Evolutionary conservation across 2,113 vertebrate species (phyloP), one percentile per base, ranked within the genome.

Genomic region (Chrysemys picta): DNA sequence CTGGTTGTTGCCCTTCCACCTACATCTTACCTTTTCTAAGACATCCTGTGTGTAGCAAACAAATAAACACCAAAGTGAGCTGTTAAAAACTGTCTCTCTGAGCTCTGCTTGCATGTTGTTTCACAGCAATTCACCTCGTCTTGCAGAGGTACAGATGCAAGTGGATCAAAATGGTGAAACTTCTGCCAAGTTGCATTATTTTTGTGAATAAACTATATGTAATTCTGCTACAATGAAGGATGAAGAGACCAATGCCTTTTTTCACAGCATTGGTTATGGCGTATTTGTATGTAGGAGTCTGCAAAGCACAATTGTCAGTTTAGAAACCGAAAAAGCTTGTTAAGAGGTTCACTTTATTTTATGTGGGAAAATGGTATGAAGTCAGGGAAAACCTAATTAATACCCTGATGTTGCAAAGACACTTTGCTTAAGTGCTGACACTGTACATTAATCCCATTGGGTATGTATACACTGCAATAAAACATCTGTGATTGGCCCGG

Each of bases 111-210:
- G 76, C 91, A 92, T 42, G 81, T 94, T 95, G 94, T 93, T 88
- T 52, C 94, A 45, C 17, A 25, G 95, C 87, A 95, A 59, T 88
- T 91, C 1, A 10, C 92, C 87, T 1, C 69, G 8, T 93, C 94
- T 56, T 89, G 88, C 90, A 91, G 93, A 69, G 50, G 6, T 79
- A 49, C 53, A 89, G 94, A 78, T 1, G 83, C 90, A 93, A 95
- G 88, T 89, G 75, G 91, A 94, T 96, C 85, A 93, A 92, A 85
- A 91, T 86, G n/a, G 96, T 65, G 87, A 91, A 65, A 82, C 2
- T 3, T 82, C 89, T 94, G 95, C 93, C 91, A 93, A 80, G 69
- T 92, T 65, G 83, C 1, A 5, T 92, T 96, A 90, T 93, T 97
- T 96, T 92, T 92, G 94, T 92, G 90, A 92, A 84, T 53, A 83